Base-by-base conservation (phyloP, 2,113 vertebrate species). In the Paraplagusia blochii region DNA sequence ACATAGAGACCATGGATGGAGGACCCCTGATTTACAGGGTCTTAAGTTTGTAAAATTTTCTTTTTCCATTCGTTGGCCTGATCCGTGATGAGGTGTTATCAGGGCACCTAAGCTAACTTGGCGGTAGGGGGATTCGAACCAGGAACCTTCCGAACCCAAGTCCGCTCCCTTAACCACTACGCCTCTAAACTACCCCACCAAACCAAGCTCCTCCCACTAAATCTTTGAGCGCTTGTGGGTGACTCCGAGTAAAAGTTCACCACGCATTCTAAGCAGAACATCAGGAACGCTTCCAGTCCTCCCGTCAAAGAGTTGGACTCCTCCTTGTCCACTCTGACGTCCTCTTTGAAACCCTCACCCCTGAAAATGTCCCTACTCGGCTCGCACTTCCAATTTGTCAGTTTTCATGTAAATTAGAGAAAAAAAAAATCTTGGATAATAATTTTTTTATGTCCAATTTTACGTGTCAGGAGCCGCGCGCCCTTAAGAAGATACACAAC, bases 331-430 rank as follows among this genome's bases (percentile, higher is more conserved):
- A 50, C 43, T 53, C 36, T 52, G 73, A 52, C 52, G 43, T 60
- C 63, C 57, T 55, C 63, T 74, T 60, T 77, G 67, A 82, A 82
- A 66, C 22, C 50, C 54, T 66, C 45, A 53, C 43, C 67, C 52
- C 58, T 54, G 52, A 44, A 57, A 73, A 81, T 72, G 34, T 43
- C 53, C 63, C 55, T 48, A 82, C 72, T 82, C 82, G 85, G 82
- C 71, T 67, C 58, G 70, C 44, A 63, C 80, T 63, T 60, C 60
- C 76, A 81, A 52, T 70, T 56, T 68, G 39, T 51, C 10, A 72
- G 22, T 45, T 39, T 38, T 60, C 2, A 6, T 29, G 22, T 29
- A 4, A 29, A 36, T 45, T 51, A 19, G 39, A 58, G 68, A 53
- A 35, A 58, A 54, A 56, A 57, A 47, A 53, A 14, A 14, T n/a